phyloP scores from a whole-genome alignment of 2,797 vertebrate genomes.

The Acipenser ruthenus region DNA sequence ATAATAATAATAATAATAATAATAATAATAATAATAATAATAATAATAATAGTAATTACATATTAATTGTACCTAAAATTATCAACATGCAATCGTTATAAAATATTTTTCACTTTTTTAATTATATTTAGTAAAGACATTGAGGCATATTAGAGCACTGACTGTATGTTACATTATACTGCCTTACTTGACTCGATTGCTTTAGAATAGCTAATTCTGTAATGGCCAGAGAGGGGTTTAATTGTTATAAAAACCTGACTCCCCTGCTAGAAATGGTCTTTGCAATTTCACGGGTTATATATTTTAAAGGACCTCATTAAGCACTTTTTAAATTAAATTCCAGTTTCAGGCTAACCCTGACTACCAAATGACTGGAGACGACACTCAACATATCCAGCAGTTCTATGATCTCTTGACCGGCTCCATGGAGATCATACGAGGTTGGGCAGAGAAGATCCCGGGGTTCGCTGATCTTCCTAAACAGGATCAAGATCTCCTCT shows the following conservation, averaged over 20 bases:
- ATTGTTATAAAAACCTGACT: slow-evolving; percentile 62
- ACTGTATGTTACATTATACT: slow-evolving; percentile 41
- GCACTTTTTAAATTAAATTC: slow-evolving; percentile 77
- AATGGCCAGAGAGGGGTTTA: slow-evolving; percentile 72
- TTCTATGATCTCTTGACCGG: slow-evolving; percentile 97
- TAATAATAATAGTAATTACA: no score
- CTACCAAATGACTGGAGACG: slow-evolving; percentile 94
- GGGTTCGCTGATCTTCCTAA: slow-evolving; percentile 85
- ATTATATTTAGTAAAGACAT: no score
- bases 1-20: no score
- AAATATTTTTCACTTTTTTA: no score
- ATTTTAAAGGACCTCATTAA: slow-evolving; percentile 90
- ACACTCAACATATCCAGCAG: slow-evolving; percentile 97
- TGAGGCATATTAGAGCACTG: slow-evolving; percentile 28
- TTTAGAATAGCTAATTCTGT: slow-evolving; percentile 69
- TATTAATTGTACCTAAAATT: no score
- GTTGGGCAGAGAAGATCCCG: slow-evolving; percentile 96
- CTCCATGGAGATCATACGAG: slow-evolving; percentile 98
- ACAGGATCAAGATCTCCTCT: slow-evolving; percentile 92
- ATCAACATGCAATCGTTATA: no score
- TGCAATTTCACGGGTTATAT: slow-evolving; percentile 93
- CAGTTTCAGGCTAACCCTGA: slow-evolving; percentile 99
- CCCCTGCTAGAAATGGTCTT: slow-evolving; percentile 63
- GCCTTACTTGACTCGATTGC: slow-evolving; percentile 69
- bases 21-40: no score